Conservation (phyloP, 2,888 invertebrate genomes). For the Polyploca ridens region DNA sequence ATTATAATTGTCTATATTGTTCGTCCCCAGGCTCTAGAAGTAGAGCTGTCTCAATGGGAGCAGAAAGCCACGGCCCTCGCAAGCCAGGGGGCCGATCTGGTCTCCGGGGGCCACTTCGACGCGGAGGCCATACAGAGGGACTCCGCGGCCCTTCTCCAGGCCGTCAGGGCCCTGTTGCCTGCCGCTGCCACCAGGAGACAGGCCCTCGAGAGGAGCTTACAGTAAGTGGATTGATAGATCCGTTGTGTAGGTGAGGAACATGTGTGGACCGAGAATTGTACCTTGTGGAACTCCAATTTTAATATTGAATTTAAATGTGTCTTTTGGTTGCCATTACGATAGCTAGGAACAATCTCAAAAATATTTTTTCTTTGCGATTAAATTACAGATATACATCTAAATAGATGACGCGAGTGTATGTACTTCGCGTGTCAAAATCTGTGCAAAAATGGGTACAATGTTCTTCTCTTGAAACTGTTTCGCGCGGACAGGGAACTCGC, state of each 20-base stretch:
- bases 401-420: no score
- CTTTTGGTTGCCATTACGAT: no score
- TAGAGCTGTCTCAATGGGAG: conserved; percentile 93
- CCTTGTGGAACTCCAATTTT: background rate
- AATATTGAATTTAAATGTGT: background rate
- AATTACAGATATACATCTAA: no score
- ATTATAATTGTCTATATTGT: no score
- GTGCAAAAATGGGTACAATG: no score
- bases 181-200: conserved; percentile 87
- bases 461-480: no score
- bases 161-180: conserved; percentile 89
- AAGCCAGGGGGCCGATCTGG: conserved; percentile 94
- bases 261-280: background rate
- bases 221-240: conserved; percentile 52
- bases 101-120: conserved; percentile 97
- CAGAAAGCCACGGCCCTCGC: conserved; percentile 91
- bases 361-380: no score
- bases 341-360: no score
- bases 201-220: conserved; percentile 87
- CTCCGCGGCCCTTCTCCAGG: conserved; percentile 89
- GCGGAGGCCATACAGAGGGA: conserved; percentile 92
- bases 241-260: background rate
- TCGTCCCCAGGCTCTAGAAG: conserved; percentile 87
- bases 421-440: no score
- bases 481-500: no score